A percentile compares a stretch with the other conserved stretches of the same genome.
Conservation (phyloP, 2,888 invertebrate species). For the Eupithecia tripunctaria region DNA sequence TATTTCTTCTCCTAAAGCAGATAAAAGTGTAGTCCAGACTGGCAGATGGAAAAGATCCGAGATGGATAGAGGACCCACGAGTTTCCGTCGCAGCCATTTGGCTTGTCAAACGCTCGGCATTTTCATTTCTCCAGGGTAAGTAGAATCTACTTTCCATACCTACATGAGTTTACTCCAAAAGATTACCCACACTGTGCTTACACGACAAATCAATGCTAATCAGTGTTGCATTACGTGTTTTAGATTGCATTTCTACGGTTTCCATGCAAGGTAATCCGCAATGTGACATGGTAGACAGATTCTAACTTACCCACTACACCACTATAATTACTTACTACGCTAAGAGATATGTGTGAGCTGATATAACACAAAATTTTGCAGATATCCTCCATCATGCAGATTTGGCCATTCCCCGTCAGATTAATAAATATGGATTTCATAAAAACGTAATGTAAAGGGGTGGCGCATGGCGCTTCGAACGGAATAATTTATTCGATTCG, state of each 20-base stretch:
- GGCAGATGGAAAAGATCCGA: not conserved
- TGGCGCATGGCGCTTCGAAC: constrained; percentile 20
- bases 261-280: constrained; percentile 15
- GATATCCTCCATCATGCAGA: constrained; percentile 10
- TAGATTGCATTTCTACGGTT: constrained; percentile 12
- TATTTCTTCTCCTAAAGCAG: not conserved
- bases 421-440: constrained; percentile 13
- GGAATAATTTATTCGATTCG: constrained; percentile 34
- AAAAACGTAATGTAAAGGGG: constrained; percentile 24
- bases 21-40: not conserved
- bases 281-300: not conserved
- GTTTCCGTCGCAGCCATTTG: constrained; percentile 4
- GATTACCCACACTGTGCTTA: not conserved
- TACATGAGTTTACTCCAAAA: not conserved
- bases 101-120: not conserved
- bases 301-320: not conserved
- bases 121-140: not conserved
- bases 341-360: not conserved
- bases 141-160: not conserved
- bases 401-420: constrained; percentile 4
- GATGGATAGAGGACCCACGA: not conserved
- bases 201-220: constrained; percentile 4
- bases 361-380: constrained; percentile 4
- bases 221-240: not conserved
- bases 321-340: not conserved